phyloP scores from a whole-genome alignment of 2,113 vertebrate genomes.

The Python bivittatus region DNA sequence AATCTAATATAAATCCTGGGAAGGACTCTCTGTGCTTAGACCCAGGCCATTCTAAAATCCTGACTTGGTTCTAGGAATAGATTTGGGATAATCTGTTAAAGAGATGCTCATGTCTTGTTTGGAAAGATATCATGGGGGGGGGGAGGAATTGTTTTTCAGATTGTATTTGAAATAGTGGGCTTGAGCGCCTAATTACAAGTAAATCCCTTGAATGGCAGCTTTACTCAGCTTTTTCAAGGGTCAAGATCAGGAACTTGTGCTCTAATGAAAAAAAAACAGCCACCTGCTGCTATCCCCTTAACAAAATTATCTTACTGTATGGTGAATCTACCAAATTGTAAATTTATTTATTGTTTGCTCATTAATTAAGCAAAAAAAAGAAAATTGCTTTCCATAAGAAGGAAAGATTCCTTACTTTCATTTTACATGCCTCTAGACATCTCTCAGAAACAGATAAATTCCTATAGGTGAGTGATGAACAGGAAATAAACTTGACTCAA shows the following conservation, averaged over 20 bases:
- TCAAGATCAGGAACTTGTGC: neutral
- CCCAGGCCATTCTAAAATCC: neutral
- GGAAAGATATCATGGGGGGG: neutral
- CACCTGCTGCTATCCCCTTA: neutral
- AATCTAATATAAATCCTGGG: neutral
- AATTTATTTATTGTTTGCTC: neutral
- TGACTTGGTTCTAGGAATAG: neutral
- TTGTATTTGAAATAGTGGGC: neutral
- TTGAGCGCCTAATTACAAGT: neutral
- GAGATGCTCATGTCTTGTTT: neutral
- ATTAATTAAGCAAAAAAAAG: neutral
- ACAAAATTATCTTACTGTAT: neutral
- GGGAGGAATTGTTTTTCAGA: neutral
- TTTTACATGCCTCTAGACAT: neutral
- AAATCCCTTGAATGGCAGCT: neutral
- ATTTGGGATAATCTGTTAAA: neutral
- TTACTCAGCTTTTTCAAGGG: neutral
- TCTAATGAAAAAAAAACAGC: neutral
- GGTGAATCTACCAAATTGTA: neutral
- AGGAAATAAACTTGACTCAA: neutral
- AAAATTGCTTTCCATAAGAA: neutral
- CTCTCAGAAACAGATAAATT: neutral
- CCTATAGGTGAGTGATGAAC: neutral
- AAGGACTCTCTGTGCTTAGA: neutral
- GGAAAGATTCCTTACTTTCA: neutral